Evolutionary conservation across 92 coral and sea anemone genomes (phyloP).

Genomic region (Zoanthus solanderi): DNA sequence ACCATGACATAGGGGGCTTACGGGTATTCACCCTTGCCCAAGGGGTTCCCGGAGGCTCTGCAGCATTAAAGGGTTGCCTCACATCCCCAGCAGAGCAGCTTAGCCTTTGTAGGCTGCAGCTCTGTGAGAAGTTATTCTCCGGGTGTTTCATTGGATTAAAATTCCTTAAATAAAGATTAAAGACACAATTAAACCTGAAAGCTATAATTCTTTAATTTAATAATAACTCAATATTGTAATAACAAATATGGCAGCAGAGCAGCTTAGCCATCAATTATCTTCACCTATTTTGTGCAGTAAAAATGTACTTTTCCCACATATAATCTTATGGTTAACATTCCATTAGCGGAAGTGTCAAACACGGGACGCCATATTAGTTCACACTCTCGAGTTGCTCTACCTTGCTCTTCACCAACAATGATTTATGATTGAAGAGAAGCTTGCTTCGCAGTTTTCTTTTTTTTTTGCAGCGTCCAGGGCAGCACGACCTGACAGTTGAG

Average conservation of each 20-base stretch:
- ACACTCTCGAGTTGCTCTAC: constrained; percentile 64
- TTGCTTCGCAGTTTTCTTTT: background rate
- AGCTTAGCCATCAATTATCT: background rate
- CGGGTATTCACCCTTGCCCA: too few species aligned
- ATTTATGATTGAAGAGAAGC: constrained; percentile 49
- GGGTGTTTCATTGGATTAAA: too few species aligned
- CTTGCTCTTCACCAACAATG: constrained; percentile 43
- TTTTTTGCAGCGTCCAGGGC: constrained; percentile 48
- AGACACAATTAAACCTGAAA: too few species aligned
- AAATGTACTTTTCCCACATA: constrained; percentile 52
- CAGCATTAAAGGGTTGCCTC: too few species aligned
- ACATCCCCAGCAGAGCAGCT: too few species aligned
- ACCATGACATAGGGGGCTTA: too few species aligned
- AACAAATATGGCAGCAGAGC: background rate
- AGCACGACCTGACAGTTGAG: constrained; percentile 34
- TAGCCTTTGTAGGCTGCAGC: too few species aligned
- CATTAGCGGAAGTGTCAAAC: constrained; percentile 50
- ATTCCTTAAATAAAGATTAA: too few species aligned
- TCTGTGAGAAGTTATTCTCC: too few species aligned
- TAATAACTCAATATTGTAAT: too few species aligned
- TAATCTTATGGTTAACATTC: constrained; percentile 55
- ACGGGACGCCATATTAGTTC: constrained; percentile 69
- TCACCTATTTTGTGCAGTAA: background rate
- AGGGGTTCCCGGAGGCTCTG: too few species aligned
- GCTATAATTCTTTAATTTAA: too few species aligned